A percentile compares a stretch with the other conserved stretches of the same genome.
phyloP scores from a whole-genome alignment of 2,797 vertebrate species.

The Rallus crepitans region DNA sequence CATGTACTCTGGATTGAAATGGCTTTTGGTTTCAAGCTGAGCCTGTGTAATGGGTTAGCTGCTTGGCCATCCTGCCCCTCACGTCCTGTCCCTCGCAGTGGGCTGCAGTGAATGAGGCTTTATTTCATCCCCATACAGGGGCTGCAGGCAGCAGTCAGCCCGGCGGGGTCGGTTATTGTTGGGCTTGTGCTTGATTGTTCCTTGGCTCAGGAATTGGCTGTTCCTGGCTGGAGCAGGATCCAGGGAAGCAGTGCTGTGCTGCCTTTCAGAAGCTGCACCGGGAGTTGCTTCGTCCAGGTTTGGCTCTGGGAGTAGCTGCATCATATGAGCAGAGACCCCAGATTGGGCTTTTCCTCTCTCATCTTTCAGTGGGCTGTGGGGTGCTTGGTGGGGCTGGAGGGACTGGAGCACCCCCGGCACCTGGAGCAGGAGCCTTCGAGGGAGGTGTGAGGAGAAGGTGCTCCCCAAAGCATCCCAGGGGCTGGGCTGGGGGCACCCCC shows the following conservation, averaged over 20 bases:
- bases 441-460: background rate
- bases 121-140: background rate
- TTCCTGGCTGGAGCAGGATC: background rate
- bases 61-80: background rate
- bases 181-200: background rate
- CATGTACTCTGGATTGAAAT: background rate
- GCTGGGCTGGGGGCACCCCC: background rate
- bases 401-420: background rate
- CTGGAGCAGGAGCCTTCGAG: background rate
- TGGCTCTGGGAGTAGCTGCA: background rate
- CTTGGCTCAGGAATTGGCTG: background rate
- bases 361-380: background rate
- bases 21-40: background rate
- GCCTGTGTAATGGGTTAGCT: background rate
- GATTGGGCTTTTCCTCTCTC: rapidly evolving
- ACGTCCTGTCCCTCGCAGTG: rapidly evolving
- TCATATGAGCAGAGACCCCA: background rate
- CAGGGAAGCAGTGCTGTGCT: background rate
- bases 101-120: background rate
- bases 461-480: background rate
- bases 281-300: background rate
- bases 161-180: background rate
- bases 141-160: background rate
- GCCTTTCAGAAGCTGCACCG: background rate
- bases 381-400: background rate